Conservation (phyloP, 1,140 invertebrate genomes). For the Neodiprion pinetum region DNA sequence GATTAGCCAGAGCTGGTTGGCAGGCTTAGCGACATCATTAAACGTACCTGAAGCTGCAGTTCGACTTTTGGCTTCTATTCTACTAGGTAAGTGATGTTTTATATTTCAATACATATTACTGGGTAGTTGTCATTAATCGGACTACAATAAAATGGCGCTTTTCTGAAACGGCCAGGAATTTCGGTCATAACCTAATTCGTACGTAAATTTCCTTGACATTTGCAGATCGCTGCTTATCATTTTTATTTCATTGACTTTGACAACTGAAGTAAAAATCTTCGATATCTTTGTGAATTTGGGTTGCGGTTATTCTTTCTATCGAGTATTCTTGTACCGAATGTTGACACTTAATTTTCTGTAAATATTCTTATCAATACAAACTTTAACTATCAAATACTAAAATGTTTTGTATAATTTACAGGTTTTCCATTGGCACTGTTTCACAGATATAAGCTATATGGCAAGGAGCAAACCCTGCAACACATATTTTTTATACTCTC, state of each 20-base stretch:
- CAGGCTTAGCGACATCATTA: conserved; percentile 45
- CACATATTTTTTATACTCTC: conserved; percentile 78
- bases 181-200: conserved; percentile 4
- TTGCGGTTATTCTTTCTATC: too few species aligned
- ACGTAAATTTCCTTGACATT: background rate
- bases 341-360: background rate
- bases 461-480: conserved; percentile 64
- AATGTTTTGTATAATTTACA: conserved; percentile 56
- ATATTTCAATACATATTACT: conserved; percentile 19
- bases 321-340: background rate
- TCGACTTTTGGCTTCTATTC: conserved; percentile 71
- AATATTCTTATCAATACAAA: conserved; percentile 11
- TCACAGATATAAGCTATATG: conserved; percentile 69
- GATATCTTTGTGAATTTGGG: too few species aligned
- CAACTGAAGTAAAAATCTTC: background rate
- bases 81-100: conserved; percentile 63
- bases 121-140: conserved; percentile 6
- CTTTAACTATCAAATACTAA: conserved; percentile 13
- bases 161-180: background rate
- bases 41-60: conserved; percentile 70
- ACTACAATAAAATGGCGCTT: conserved; percentile 23
- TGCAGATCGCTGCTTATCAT: background rate
- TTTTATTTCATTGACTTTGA: background rate
- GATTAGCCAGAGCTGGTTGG: conserved; percentile 10
- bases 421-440: conserved; percentile 81